Evolutionary conservation across 1,140 invertebrate species (phyloP).

Genomic region (Stegodyphus mimosarum): DNA sequence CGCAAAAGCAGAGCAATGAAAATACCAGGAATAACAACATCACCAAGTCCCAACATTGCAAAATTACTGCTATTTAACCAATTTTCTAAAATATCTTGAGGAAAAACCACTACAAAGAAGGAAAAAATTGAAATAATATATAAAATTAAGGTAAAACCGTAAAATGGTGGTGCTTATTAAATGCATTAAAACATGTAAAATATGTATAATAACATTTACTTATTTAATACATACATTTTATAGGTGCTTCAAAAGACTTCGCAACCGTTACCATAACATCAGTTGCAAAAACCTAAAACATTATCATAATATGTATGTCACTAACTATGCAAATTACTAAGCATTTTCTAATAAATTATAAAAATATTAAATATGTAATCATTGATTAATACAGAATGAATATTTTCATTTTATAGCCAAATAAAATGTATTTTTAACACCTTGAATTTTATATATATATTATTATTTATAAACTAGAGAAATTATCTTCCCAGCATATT

Average conservation of each 20-base stretch:
- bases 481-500: no score
- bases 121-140: conserved; percentile 44
- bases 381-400: no score
- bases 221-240: conserved; percentile 82
- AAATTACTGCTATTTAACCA: conserved; percentile 93
- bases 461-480: no score
- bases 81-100: conserved; percentile 95
- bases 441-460: no score
- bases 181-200: neutral
- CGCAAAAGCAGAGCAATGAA: conserved; percentile 97
- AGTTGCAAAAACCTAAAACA: conserved; percentile 83
- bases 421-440: no score
- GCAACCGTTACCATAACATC: conserved; percentile 99
- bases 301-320: no score
- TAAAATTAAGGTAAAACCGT: conserved; percentile 25
- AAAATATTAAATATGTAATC: neutral
- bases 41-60: conserved; percentile 98
- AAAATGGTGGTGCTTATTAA: neutral
- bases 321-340: neutral
- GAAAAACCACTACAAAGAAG: conserved; percentile 87
- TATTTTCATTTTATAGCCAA: no score
- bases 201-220: neutral
- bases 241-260: conserved; percentile 99
- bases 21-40: conserved; percentile 99
- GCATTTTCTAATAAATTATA: conserved; percentile 23